Conservation (phyloP, 2,113 vertebrate genomes). For the Poeciliopsis retropinna region DNA sequence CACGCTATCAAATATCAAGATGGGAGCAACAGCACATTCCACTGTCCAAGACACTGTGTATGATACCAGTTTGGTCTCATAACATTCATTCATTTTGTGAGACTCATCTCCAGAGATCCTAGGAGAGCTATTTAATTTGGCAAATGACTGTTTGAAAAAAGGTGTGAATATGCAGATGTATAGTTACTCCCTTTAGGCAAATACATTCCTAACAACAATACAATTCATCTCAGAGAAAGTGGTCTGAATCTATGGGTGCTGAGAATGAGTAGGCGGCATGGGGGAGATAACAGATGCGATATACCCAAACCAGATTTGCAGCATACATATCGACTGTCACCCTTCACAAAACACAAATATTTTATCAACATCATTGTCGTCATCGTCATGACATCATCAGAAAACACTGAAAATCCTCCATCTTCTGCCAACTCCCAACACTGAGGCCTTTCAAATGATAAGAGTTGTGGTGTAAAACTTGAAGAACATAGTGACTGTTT, state of each 20-base stretch:
- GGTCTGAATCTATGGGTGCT: slow-evolving; percentile 43
- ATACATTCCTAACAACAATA: slow-evolving; percentile 67
- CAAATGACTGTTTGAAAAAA: slow-evolving; percentile 29
- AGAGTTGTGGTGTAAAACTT: slow-evolving; percentile 58
- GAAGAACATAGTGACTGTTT: no score
- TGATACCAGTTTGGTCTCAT: slow-evolving; percentile 57
- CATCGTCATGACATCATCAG: slow-evolving; percentile 61
- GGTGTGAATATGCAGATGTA: slow-evolving; percentile 46
- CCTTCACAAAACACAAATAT: slow-evolving; percentile 75
- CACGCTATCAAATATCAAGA: slow-evolving; percentile 65
- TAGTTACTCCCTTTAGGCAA: slow-evolving; percentile 49
- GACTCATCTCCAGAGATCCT: slow-evolving; percentile 45
- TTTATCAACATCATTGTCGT: slow-evolving; percentile 41
- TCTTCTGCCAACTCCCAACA: slow-evolving; percentile 75
- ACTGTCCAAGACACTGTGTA: slow-evolving; percentile 66
- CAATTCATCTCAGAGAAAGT: slow-evolving; percentile 56
- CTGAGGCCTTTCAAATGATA: slow-evolving; percentile 73
- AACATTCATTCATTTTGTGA: slow-evolving; percentile 69
- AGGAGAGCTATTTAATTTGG: slow-evolving; percentile 39
- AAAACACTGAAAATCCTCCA: slow-evolving; percentile 66
- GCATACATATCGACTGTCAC: slow-evolving; percentile 52
- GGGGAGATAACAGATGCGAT: slow-evolving; percentile 50
- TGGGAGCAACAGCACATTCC: slow-evolving; percentile 71
- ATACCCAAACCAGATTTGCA: slow-evolving; percentile 37
- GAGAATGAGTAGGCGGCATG: slow-evolving; percentile 50